These are phyloP conservation scores for Actinostola sp. DNA, from an alignment of 92 coral and sea anemone species.

Conservation along the genomic window DNA sequence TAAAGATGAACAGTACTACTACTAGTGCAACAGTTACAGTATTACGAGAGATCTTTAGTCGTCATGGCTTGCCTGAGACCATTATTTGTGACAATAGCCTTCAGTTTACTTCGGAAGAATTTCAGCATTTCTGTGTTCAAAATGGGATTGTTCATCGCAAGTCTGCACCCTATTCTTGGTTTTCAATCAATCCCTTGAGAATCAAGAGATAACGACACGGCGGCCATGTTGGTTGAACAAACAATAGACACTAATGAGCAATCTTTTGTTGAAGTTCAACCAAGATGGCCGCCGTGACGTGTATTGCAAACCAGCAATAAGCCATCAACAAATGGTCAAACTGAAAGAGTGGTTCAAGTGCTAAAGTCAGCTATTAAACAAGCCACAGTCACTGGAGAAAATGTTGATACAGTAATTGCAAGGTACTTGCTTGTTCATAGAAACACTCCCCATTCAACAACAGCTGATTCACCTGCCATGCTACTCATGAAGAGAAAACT, in stretches of 20 bases:
- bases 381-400: conserved; percentile 37
- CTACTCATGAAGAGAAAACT: conserved; percentile 59
- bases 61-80: conserved; percentile 60
- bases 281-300: too few relatives aligned
- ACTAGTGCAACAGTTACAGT: conserved; percentile 41
- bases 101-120: conserved; percentile 53
- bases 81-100: conserved; percentile 60
- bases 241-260: too few relatives aligned
- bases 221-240: too few relatives aligned
- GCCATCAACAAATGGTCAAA: conserved; percentile 58
- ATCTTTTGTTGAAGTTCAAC: conserved; percentile 17
- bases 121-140: conserved; percentile 43
- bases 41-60: conserved; percentile 47
- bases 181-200: conserved; percentile 51
- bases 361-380: conserved; percentile 40
- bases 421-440: conserved; percentile 40
- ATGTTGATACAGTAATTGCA: conserved; percentile 29
- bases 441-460: conserved; percentile 56
- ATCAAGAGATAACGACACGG: too few relatives aligned
- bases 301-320: too few relatives aligned
- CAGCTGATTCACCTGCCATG: conserved; percentile 51
- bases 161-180: conserved; percentile 46
- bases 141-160: conserved; percentile 50
- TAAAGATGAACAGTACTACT: conserved; percentile 56
- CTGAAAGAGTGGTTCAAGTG: conserved; percentile 53